phyloP scores from a whole-genome alignment of 2,113 vertebrate species.

The Nyctibius bracteatus region DNA sequence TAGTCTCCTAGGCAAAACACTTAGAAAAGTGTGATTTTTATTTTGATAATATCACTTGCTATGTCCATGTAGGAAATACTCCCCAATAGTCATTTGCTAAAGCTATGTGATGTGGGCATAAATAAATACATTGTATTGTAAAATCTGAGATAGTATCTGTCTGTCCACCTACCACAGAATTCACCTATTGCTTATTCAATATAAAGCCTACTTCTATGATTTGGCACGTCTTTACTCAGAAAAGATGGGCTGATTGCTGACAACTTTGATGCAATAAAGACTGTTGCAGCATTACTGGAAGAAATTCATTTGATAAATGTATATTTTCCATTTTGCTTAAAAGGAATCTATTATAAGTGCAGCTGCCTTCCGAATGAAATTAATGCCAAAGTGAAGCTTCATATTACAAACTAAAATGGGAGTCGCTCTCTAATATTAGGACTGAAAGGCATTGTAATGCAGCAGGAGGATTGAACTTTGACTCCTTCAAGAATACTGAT shows the following conservation, averaged over 20 bases:
- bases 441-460: slow-evolving; percentile 75
- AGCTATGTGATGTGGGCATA: background rate
- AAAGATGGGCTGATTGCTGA: slow-evolving; percentile 61
- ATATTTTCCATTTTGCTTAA: slow-evolving; percentile 77
- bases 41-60: background rate
- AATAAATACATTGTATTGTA: slow-evolving; percentile 20
- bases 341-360: slow-evolving; percentile 74
- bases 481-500: slow-evolving; percentile 73
- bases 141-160: background rate
- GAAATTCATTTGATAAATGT: slow-evolving; percentile 76
- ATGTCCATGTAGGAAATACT: background rate
- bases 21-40: background rate
- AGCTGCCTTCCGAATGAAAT: slow-evolving; percentile 74
- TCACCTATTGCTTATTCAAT: slow-evolving; percentile 49
- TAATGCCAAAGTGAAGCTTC: slow-evolving; percentile 70
- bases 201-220: background rate
- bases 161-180: slow-evolving; percentile 4
- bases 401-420: slow-evolving; percentile 78
- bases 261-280: slow-evolving; percentile 68
- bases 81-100: background rate
- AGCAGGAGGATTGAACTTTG: slow-evolving; percentile 73
- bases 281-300: slow-evolving; percentile 61
- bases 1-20: background rate
- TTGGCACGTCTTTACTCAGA: slow-evolving; percentile 61
- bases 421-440: slow-evolving; percentile 72